Conservation (phyloP, 2,888 invertebrate genomes). For the Papilio gigon region DNA sequence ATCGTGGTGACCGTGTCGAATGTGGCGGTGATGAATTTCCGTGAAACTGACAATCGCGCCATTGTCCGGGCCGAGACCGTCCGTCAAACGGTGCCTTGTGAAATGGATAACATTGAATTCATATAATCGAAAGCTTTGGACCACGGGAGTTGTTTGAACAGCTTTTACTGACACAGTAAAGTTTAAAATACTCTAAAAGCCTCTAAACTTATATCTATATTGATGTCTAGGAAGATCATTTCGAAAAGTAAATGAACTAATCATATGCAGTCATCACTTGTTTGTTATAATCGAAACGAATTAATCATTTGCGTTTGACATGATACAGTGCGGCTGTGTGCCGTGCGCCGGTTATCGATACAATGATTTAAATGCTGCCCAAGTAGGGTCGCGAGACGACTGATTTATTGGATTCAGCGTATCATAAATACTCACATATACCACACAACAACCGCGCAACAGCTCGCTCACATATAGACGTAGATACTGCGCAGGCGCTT, state of each 20-base stretch:
- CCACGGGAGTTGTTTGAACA: not conserved
- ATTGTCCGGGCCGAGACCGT: constrained; percentile 57
- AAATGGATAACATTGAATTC: constrained; percentile 40
- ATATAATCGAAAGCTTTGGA: constrained; percentile 3
- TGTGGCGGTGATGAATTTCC: constrained; percentile 58
- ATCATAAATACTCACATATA: constrained; percentile 50
- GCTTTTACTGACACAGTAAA: not conserved
- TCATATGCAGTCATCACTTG: constrained; percentile 35
- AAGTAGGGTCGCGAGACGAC: constrained; percentile 57
- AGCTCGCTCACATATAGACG: constrained; percentile 16
- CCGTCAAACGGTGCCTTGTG: constrained; percentile 33
- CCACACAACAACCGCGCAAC: constrained; percentile 3
- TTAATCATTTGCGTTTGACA: constrained; percentile 28
- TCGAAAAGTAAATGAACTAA: not conserved
- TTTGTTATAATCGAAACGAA: constrained; percentile 25
- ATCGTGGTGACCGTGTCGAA: constrained; percentile 51
- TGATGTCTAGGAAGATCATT: not conserved
- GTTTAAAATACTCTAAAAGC: too few species aligned
- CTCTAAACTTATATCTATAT: not conserved
- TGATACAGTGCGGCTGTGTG: constrained; percentile 26
- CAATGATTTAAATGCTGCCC: constrained; percentile 51
- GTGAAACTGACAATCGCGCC: constrained; percentile 65
- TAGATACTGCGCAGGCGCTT: constrained; percentile 48
- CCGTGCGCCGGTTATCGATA: constrained; percentile 51
- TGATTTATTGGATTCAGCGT: constrained; percentile 61